Base-by-base conservation (phyloP, 1,140 invertebrate genomes). In the Drosophila leontia region DNA sequence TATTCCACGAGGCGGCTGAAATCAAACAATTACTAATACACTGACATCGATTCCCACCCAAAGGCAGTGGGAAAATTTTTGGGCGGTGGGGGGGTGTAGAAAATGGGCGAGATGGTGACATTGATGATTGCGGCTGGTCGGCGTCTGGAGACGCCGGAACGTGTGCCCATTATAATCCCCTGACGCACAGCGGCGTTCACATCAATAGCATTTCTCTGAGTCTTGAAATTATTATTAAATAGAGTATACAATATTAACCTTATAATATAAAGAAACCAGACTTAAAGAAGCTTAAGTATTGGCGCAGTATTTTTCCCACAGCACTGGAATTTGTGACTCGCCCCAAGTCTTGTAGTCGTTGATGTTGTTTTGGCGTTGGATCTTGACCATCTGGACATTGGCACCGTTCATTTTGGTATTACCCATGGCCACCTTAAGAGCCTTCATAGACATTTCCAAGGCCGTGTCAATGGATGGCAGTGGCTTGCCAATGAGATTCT, bases 341-440 rank as follows among this genome's bases (percentile, higher is more conserved):
- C 95, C 94, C 39, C 99, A 93, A 70, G 99, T 96, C 81, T 95
- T 95, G 59, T 97, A 98, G 53, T 96, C 95, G 3, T 98, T 99
- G 91, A 96, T 96, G 58, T 95, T 95, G 91, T 98, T 95, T 59
- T 95, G 94, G 29, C 97, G 94, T 9, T 96, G 96, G 12, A 98
- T 91, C 3, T 97, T 98, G 11, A 97, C 97, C 95, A 99, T 96
- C 94, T 98, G 98, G 76, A 99, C 96, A 95, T 99, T 99, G 77
- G 99, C 98, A 34, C 97, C 94, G 45, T 97, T 98, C 29, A 99
- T 93, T 93, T 99, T 99, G 11, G 97, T 98, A 94, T 98, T 98
- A 91, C 99, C 99, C 80, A 99, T 94, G 19, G 98, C 99, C 94
- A 99, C 99, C 76, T 96, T 98, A 39, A 99, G 94, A 47, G 99